Conservation (phyloP, 2,888 invertebrate species). For the Epirrhoe tristata region DNA sequence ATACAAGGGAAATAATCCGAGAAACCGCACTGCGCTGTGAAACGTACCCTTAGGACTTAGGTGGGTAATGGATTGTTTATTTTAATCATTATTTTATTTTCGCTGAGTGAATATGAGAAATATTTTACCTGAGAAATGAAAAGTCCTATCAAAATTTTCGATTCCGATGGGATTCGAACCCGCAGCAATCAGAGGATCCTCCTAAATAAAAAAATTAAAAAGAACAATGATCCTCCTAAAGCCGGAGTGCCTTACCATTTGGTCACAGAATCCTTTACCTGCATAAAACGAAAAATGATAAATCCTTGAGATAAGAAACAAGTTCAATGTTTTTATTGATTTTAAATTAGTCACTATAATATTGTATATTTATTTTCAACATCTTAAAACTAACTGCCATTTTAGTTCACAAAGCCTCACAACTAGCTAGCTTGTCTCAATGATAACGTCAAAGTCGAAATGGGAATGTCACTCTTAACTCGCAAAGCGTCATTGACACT, state of each 20-base stretch:
- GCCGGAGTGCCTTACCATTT: no score
- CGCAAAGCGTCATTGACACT: not conserved
- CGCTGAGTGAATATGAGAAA: not conserved
- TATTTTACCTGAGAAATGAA: no score
- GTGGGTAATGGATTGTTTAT: slow-evolving; percentile 34
- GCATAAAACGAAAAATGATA: no score
- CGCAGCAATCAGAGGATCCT: no score
- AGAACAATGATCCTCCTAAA: no score
- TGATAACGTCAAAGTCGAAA: slow-evolving; percentile 1
- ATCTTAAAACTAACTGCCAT: not conserved
- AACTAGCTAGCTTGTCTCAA: not conserved
- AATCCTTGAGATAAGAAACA: no score
- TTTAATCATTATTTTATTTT: not conserved
- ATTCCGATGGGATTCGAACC: no score
- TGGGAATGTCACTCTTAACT: not conserved
- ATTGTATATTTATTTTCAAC: no score
- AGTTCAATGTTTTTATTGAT: not conserved
- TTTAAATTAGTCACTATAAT: not conserved
- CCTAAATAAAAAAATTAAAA: no score
- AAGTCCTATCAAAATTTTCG: no score
- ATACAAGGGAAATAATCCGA: slow-evolving; percentile 52
- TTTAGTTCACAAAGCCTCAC: not conserved
- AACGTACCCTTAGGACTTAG: slow-evolving; percentile 40
- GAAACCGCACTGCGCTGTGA: slow-evolving; percentile 37
- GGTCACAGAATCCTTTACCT: no score